phyloP scores from a whole-genome alignment of 1,140 invertebrate genomes.

The Drosophila rufa region DNA sequence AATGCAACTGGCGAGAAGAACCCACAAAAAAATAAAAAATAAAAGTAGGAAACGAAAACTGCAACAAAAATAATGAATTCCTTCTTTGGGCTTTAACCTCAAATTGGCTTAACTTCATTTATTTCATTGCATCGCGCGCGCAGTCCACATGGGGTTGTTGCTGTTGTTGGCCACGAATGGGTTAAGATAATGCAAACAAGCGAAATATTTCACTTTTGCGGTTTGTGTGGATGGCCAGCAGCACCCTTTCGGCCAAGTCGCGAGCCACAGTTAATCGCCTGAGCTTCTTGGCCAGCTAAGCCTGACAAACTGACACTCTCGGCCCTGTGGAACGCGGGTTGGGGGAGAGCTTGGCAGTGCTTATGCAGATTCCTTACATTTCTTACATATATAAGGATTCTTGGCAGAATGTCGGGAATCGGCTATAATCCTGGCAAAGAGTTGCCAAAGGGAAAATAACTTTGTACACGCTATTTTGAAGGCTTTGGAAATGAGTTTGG shows the following conservation, averaged over 20 bases:
- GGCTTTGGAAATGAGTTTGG: background rate
- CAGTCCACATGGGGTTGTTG: conserved; percentile 1
- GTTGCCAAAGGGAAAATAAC: background rate
- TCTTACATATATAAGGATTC: conserved; percentile 42
- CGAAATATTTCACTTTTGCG: conserved; percentile 55
- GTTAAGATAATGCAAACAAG: conserved; percentile 49
- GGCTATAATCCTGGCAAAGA: conserved; percentile 21
- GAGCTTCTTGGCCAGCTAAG: conserved; percentile 37
- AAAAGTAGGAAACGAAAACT: conserved; percentile 2
- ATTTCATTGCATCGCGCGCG: conserved; percentile 61
- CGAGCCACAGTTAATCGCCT: conserved; percentile 44
- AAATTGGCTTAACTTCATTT: conserved; percentile 83
- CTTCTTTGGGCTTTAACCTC: conserved; percentile 76
- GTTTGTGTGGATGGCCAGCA: conserved; percentile 16
- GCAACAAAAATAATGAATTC: conserved; percentile 72
- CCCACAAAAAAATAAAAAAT: conserved; percentile 14
- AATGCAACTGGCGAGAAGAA: conserved; percentile 26
- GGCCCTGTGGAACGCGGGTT: background rate
- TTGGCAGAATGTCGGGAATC: conserved; percentile 7
- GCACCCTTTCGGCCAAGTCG: conserved; percentile 33
- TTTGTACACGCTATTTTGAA: background rate
- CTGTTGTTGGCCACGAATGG: conserved; percentile 19
- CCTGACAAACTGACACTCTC: conserved; percentile 46
- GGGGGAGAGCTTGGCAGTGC: background rate
- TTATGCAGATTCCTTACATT: conserved; percentile 33